A percentile compares a stretch with the other conserved stretches of the same genome.
Conservation (phyloP, 2,113 vertebrate species). For the Lipophrys pholis region DNA sequence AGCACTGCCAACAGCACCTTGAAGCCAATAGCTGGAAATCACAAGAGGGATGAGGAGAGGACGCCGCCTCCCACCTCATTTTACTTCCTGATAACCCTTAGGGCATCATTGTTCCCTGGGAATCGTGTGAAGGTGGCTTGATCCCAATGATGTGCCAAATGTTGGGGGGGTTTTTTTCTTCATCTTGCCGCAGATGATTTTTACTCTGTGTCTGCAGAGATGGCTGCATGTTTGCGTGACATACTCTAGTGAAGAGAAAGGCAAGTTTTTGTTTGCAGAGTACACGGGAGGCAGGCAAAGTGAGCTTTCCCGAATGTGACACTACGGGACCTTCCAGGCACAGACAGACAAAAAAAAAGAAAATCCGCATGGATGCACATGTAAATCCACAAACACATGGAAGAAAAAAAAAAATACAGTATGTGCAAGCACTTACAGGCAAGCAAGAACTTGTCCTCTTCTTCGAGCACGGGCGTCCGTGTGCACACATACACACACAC, state of each 20-base stretch:
- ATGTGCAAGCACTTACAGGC: not conserved
- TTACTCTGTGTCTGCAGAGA: constrained; percentile 39
- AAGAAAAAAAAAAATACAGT: not conserved
- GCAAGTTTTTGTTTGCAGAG: constrained; percentile 36
- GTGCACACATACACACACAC: not conserved
- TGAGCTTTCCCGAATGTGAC: constrained; percentile 59
- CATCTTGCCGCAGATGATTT: constrained; percentile 39
- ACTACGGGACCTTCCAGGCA: constrained; percentile 55
- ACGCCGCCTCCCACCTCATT: constrained; percentile 22
- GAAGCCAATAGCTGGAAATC: constrained; percentile 45
- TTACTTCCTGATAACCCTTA: constrained; percentile 48
- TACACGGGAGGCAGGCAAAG: constrained; percentile 41
- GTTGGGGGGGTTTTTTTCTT: not conserved
- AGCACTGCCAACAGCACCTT: constrained; percentile 31
- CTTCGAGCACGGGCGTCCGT: no score
- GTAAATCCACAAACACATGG: constrained; percentile 15
- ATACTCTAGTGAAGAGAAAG: constrained; percentile 39
- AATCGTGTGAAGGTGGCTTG: constrained; percentile 50
- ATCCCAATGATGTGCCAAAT: constrained; percentile 40
- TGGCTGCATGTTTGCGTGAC: constrained; percentile 47
- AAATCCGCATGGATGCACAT: constrained; percentile 50
- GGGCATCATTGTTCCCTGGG: constrained; percentile 50
- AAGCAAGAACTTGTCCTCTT: not conserved
- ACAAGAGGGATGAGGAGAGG: constrained; percentile 26
- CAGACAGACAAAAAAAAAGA: constrained; percentile 45